phyloP scores from a whole-genome alignment of 2,113 vertebrate species.

The Mixornis gularis region DNA sequence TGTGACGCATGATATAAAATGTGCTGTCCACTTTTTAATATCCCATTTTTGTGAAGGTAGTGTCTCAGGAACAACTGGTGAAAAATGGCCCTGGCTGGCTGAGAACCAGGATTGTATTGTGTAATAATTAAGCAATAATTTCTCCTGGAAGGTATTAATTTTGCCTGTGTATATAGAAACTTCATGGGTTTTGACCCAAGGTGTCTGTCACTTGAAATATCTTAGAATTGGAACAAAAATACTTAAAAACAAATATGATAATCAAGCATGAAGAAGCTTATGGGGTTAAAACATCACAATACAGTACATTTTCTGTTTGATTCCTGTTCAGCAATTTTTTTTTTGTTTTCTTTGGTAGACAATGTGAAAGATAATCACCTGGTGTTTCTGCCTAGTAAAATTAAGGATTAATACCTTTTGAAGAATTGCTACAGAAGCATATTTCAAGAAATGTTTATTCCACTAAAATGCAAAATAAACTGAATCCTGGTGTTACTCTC shows the following conservation, averaged over 20 bases:
- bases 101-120: background rate
- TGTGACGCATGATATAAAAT: background rate
- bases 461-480: background rate
- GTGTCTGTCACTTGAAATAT: background rate
- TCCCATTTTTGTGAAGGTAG: background rate
- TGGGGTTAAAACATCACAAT: background rate
- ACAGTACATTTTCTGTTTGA: background rate
- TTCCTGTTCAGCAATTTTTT: background rate
- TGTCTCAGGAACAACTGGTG: background rate
- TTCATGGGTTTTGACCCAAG: background rate
- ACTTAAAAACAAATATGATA: background rate
- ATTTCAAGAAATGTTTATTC: background rate
- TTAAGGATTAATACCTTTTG: background rate
- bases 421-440: background rate
- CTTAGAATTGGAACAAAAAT: background rate
- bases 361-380: background rate
- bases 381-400: background rate
- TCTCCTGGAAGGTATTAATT: background rate
- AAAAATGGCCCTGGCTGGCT: background rate
- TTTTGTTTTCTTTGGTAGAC: background rate
- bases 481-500: background rate
- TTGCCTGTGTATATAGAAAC: background rate
- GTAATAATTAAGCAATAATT: background rate
- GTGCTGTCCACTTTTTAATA: background rate
- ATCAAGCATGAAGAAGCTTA: background rate